Evolutionary conservation across 2,888 invertebrate genomes (phyloP).

Genomic region (Nomada flava): DNA sequence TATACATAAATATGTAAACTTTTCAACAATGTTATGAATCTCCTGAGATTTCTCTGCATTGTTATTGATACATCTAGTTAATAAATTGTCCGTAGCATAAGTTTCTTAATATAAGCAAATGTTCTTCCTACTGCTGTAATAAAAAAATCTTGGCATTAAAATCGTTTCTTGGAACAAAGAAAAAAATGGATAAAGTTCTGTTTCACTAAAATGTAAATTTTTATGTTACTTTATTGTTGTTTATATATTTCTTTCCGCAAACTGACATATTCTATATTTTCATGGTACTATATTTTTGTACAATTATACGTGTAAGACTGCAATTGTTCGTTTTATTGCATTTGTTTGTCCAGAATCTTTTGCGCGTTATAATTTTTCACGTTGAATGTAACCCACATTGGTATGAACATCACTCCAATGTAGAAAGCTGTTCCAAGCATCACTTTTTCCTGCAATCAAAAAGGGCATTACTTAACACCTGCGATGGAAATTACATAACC

Average conservation of each 20-base stretch:
- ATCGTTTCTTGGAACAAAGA: neutral
- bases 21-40: slow-evolving; percentile 4
- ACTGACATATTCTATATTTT: neutral
- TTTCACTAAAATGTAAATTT: slow-evolving; percentile 27
- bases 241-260: slow-evolving; percentile 11
- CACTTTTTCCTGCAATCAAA: slow-evolving; percentile 50
- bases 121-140: neutral
- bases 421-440: neutral
- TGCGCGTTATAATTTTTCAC: slow-evolving; percentile 13
- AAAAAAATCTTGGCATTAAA: neutral
- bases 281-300: slow-evolving; percentile 42
- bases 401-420: neutral
- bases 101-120: neutral
- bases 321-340: neutral
- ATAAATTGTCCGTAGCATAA: slow-evolving; percentile 1
- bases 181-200: slow-evolving; percentile 15
- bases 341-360: neutral
- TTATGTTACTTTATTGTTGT: slow-evolving; percentile 12
- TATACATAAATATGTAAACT: slow-evolving; percentile 6
- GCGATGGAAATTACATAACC: neutral
- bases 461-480: neutral
- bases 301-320: slow-evolving; percentile 42
- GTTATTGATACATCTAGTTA: neutral
- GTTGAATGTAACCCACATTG: slow-evolving; percentile 6
- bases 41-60: neutral